Base-by-base conservation (phyloP, 1,140 invertebrate species). In the Eumaeus atala region DNA sequence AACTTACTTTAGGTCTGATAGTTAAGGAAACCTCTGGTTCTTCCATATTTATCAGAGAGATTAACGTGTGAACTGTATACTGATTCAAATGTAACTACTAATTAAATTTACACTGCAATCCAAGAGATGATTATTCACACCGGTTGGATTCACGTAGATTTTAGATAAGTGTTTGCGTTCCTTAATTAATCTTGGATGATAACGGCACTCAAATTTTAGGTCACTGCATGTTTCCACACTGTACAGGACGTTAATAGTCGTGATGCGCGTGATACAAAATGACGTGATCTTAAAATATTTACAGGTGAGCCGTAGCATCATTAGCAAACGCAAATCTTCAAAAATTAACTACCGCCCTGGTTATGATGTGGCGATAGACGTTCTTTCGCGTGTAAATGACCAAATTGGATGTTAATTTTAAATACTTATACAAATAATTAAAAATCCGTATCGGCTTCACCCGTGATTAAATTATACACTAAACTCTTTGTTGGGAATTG, bases 171-270 rank as follows among this genome's bases (percentile, higher is more conserved):
- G 71, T 76, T 81, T 75, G 64, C 70, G 57, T 59, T 53, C 61
- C 75, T 70, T 81, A 82, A 85, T 84, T 85, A 85, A 85, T 82
- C 70, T 77, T 68, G 59, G 67, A 61, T 64, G 56, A 60, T 70
- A 74, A 69, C 62, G 64, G 63, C 62, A 74, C 65, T 72, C 61
- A 69, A 65, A 67, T 76, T 79, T 72, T 66, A 69, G 74, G 71
- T 66, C 62, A 55, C 54, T 36, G 54, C 12, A 37, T 54, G 40
- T n/a, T 50, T 38, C 48, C 51, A 17, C 37, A 18, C 49, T 44
- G 40, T 28, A 28, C 21, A 28, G 21, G 21, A 28, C 21, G 21
- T 28, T 28, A 28, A 28, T 28, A 28, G 21, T 28, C 21, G 21
- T 6, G 21, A 2, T 28, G 6, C 21, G 21, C 21, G 6, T 28